Evolutionary conservation across 2,797 vertebrate genomes (phyloP).

Genomic region (Urophycis tenuis): DNA sequence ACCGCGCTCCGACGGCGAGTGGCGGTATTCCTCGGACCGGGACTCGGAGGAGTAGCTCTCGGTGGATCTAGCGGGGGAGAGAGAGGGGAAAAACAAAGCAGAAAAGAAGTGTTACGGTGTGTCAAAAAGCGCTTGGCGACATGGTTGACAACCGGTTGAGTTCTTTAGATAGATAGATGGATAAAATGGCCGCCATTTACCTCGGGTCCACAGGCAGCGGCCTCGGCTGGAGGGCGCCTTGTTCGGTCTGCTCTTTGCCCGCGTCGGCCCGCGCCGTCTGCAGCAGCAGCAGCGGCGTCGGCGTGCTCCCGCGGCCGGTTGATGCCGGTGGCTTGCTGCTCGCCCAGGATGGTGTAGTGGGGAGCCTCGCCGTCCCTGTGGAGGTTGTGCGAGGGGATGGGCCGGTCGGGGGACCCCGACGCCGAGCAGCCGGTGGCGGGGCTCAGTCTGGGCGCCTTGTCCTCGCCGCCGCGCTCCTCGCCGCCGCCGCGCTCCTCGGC

Average conservation of each 20-base stretch:
- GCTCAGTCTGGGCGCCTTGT: constrained; percentile 80
- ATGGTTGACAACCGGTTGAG: too few relatives aligned
- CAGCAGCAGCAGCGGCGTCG: constrained; percentile 48
- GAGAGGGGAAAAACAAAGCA: constrained; percentile 16
- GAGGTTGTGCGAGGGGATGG: constrained; percentile 77
- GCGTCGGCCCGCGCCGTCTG: constrained; percentile 54
- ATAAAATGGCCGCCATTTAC: constrained; percentile 35
- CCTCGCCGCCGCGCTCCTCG: constrained; percentile 57
- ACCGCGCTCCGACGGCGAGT: constrained; percentile 43
- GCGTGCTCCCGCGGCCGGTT: constrained; percentile 35
- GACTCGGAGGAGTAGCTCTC: constrained; percentile 21
- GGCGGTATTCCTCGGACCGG: constrained; percentile 22
- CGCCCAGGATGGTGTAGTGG: constrained; percentile 30
- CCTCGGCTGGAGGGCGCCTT: constrained; percentile 43
- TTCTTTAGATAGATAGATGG: background rate
- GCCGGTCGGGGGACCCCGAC: constrained; percentile 88
- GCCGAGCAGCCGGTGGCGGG: constrained; percentile 85
- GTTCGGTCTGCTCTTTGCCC: constrained; percentile 47
- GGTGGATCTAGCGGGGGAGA: constrained; percentile 41
- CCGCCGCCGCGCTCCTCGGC: constrained; percentile 42
- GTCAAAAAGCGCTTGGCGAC: background rate
- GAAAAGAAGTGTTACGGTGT: background rate
- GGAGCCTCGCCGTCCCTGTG: constrained; percentile 66
- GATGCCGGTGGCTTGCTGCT: constrained; percentile 12
- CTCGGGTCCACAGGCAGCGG: constrained; percentile 31